phyloP scores from a whole-genome alignment of 2,888 invertebrate species.

The Gymnoscelis rufifasciata region DNA sequence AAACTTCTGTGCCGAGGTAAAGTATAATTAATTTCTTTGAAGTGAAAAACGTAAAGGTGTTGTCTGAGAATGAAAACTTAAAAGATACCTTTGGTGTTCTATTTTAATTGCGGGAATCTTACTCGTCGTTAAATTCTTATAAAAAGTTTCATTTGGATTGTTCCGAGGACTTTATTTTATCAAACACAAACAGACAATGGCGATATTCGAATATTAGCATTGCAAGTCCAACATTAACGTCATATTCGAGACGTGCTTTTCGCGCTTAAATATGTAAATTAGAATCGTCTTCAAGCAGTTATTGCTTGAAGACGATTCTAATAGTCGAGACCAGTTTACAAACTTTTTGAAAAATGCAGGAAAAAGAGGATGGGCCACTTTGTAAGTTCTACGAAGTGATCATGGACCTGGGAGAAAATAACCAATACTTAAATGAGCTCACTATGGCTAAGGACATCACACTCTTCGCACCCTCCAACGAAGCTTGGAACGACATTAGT shows the following conservation, averaged over 20 bases:
- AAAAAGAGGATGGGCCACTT: constrained; percentile 80
- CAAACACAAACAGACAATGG: background rate
- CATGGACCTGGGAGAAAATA: constrained; percentile 85
- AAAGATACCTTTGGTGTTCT: constrained; percentile 23
- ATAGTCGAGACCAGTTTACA: background rate
- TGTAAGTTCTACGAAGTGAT: constrained; percentile 91
- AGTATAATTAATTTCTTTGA: constrained; percentile 30
- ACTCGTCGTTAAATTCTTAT: background rate
- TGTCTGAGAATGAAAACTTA: constrained; percentile 23
- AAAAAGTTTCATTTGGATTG: background rate
- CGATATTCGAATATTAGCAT: too few species aligned
- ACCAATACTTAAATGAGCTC: constrained; percentile 83
- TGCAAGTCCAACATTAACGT: too few species aligned
- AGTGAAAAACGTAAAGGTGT: constrained; percentile 24
- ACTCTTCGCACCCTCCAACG: constrained; percentile 93
- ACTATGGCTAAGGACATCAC: constrained; percentile 86
- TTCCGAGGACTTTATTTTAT: background rate
- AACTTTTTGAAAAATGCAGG: constrained; percentile 39
- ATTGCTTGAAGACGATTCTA: too few species aligned
- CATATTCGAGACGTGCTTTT: too few species aligned
- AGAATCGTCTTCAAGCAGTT: too few species aligned
- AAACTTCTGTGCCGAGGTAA: constrained; percentile 34
- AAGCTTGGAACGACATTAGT: constrained; percentile 87
- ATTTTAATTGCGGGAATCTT: constrained; percentile 25
- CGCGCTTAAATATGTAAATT: too few species aligned